Conservation (phyloP, 2,797 vertebrate species). For the Ptychobarbus kaznakovi region DNA sequence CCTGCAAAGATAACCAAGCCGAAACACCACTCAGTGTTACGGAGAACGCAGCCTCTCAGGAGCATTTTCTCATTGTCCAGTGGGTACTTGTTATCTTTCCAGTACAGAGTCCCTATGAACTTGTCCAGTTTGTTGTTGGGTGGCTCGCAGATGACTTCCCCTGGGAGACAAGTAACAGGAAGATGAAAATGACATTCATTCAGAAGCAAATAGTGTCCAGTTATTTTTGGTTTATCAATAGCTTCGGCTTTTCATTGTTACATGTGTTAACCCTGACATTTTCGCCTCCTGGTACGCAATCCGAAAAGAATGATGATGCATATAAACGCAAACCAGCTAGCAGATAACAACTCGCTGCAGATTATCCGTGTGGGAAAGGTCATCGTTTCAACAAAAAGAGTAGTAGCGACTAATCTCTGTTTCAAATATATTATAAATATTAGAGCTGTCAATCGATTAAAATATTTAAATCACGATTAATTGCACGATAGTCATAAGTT, state of each 20-base stretch:
- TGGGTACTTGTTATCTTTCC: conserved; percentile 79
- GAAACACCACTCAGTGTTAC: conserved; percentile 89
- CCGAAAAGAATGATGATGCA: not conserved
- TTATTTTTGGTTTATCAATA: conserved; percentile 3
- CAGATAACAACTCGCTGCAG: not conserved
- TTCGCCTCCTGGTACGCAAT: not conserved
- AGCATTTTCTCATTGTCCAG: conserved; percentile 84
- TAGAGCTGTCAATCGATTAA: too few relatives aligned
- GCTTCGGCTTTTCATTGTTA: not conserved
- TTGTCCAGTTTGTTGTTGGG: conserved; percentile 87
- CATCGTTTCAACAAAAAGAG: not conserved
- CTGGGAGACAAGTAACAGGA: conserved; percentile 62
- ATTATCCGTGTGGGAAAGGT: not conserved
- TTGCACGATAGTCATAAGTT: too few relatives aligned
- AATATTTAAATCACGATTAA: too few relatives aligned
- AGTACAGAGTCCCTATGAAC: conserved; percentile 81
- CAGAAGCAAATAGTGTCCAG: not conserved
- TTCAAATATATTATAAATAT: not conserved
- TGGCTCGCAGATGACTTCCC: conserved; percentile 84
- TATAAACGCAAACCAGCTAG: not conserved
- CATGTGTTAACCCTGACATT: not conserved
- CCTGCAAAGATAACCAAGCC: conserved; percentile 87
- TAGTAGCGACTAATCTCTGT: too few relatives aligned
- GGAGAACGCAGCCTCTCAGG: conserved; percentile 83
- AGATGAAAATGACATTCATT: not conserved